Conservation (phyloP, 1,140 invertebrate genomes). For the Sogatella furcifera region DNA sequence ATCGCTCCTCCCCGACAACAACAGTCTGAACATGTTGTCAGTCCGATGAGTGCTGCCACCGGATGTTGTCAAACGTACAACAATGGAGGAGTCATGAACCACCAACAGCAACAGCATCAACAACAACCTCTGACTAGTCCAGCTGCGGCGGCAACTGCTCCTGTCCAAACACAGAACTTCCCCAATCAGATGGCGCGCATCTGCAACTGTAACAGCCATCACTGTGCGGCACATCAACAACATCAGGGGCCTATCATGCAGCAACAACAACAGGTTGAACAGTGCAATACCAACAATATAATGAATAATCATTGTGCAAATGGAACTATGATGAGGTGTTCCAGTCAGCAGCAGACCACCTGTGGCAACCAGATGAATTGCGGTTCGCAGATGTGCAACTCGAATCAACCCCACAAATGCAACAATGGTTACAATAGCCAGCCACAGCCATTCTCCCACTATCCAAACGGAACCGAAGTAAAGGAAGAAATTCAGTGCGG, state of each 20-base stretch:
- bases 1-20: conserved; percentile 29
- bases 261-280: neutral
- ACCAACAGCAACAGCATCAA: conserved; percentile 20
- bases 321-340: too few species aligned
- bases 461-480: conserved; percentile 16
- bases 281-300: neutral
- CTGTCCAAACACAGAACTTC: conserved; percentile 30
- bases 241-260: neutral
- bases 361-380: conserved; percentile 3
- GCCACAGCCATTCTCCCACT: conserved; percentile 10
- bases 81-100: neutral
- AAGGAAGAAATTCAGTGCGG: conserved; percentile 15
- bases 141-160: conserved; percentile 43
- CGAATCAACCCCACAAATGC: conserved; percentile 27
- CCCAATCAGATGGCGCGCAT: conserved; percentile 19
- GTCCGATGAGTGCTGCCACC: neutral
- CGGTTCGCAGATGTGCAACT: neutral
- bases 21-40: neutral
- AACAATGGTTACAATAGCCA: conserved; percentile 1
- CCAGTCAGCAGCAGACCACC: neutral
- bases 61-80: conserved; percentile 14
- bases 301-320: neutral
- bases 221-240: conserved; percentile 18
- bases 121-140: conserved; percentile 45
- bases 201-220: conserved; percentile 26